Base-by-base conservation (phyloP, 2,888 invertebrate genomes). In the Pachymerium ferrugineum region DNA sequence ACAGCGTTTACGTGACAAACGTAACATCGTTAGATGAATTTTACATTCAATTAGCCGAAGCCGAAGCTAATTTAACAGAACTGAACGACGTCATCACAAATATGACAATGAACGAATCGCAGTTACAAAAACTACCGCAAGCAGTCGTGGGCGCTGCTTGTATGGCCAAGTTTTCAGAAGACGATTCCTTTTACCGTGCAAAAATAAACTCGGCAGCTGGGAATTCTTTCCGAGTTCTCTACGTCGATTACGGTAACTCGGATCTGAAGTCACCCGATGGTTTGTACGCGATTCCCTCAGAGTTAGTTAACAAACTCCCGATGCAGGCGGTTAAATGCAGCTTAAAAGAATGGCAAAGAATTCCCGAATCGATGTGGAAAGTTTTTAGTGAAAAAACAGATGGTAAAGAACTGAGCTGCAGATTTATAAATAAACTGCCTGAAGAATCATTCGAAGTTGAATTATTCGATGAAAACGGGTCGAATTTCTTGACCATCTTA, bases 191-290 rank as follows among this genome's bases (percentile, higher is more conserved):
- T 28, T 72, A 72, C 28, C 72, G 72, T 4, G 72, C 28, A 2
- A 6, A 42, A 42, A 30, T 72, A 4, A 1, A 4, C 19, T 12
- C 19, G 1, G 14, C 22, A 2, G 22, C 6, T 1, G n/a, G 38
- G 12, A 16, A 16, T 10, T 19, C 22, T 8, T 19, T 25, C 28
- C 16, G 25, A 2, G 25, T 72, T 42, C 4, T 10, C 1, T 72
- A 38, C 16, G 72, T 72, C 28, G 72, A 72, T 25, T 72, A 72
- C 38, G 42, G 72, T 14, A 72, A 72, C 28, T 6, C 25, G 25
- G 72, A 72, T 30, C 14, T 30, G 1, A 70, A 70, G 33, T 1
- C 2, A 3, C 3, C 47, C 8, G 10, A 5, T 6, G 42, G 38
- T 4, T 16, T 72, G 1, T 25, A 14, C 12, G 29, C 2, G 19